Base-by-base conservation (phyloP, 2,113 vertebrate species). In the Alexandromys fortis region DNA sequence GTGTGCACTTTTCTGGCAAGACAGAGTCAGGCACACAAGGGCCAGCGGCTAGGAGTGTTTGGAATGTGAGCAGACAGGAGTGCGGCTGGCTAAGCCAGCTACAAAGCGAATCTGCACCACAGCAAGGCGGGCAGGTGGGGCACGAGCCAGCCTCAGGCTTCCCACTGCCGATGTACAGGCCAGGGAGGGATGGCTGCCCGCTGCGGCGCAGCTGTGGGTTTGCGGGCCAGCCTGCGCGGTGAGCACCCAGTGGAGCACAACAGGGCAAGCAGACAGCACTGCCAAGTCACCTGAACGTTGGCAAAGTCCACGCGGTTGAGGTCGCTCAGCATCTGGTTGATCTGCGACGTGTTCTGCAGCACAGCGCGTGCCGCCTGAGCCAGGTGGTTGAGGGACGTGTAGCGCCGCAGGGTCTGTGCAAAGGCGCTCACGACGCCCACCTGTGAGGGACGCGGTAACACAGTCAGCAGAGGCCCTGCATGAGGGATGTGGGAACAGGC, bases 291-390 rank as follows among this genome's bases (percentile, higher is more conserved):
- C 99, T 99, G 99, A 92, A 99, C 99, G 0, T 99, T 99, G 86
- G 99, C 99, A 0, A 99, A 99, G 98, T 99, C 99, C 13, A 99
- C 99, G 0, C 99, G 98, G 98, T 99, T 99, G 98, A 99, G 99
- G 98, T 99, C 99, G 0, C 99, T 99, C 93, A 99, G 99, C 99
- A 99, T 99, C 99, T 99, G 99, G 99, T 99, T 99, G 97, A 99
- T 99, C 98, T 99, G 99, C 4, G 99, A 99, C 0, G 99, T 99
- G 98, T 99, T 99, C 98, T 99, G 99, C 19, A 99, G 99, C 94
- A 99, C 99, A 0, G 99, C 99, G 0, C 99, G 99, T 0, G 99
- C 99, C 0, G 99, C 99, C 98, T 99, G 99, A 0, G 99, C 99
- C 98, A 99, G 98, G 97, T 99, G 99, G 98, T 99, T 99, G 16